Evolutionary conservation across 2,888 invertebrate species (phyloP), one percentile per base, ranked within the genome.

Genomic region (Anoplius nigerrimus): DNA sequence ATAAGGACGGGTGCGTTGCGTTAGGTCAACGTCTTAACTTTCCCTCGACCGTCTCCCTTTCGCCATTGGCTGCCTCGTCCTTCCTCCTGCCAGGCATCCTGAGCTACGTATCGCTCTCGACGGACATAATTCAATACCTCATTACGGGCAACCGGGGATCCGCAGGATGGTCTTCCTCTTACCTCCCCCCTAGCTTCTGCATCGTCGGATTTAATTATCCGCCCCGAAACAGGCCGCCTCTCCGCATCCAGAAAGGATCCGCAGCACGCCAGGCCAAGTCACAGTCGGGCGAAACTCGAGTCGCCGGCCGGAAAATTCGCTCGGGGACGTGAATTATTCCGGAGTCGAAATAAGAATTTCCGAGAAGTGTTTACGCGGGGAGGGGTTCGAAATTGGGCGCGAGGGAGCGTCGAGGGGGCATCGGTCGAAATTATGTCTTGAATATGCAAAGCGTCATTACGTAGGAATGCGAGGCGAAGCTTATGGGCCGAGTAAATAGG

Each of bases 1-100:
- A 74, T 77, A 76, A 77, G 63, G 18, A 60, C 63, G 21, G 42
- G 27, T 53, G 66, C 45, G 56, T 70, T 61, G 34, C 34, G 11
- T 34, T 34, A 34, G 34, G 11, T 34, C 34, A 34, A 34, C 66
- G 69, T 68, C 66, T 72, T 45, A 63, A 69, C 69, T 73, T 27
- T 65, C 64, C 34, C 34, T 34, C 11, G 34, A 20, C 48, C 59
- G 18, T 54, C 53, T 60, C 27, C 16, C 22, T 46, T 55, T 21
- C 42, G 27, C 16, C 34, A 15, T 1, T 46, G 11, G 42, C 18
- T n/a, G 13, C 15, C 21, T 8, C 46, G 13, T 21, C 16, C 13
- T 11, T 27, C 46, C 22, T 15, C 6, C 18, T 15, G 24, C 53
- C 24, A 43, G 6, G 24, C 20, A 20, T 51, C 21, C 8, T 42